Percentiles rank a stretch among this genome's conserved stretches.
These are phyloP conservation scores for Abrostola tripartita DNA, from an alignment of 2,888 invertebrate species.

Conservation along the genomic window DNA sequence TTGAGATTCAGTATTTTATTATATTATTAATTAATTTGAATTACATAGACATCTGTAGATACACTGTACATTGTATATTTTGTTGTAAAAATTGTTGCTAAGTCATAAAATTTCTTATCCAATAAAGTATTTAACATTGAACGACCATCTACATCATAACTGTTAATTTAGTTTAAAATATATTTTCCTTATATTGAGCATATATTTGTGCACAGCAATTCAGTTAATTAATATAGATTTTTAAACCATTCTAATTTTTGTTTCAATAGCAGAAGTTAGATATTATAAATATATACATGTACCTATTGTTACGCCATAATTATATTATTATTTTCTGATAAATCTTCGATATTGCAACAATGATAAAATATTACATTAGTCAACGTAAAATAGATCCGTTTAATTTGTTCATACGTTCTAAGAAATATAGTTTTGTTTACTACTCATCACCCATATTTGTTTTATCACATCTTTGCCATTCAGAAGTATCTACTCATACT, in stretches of 20 bases:
- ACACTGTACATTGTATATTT: slow-evolving; percentile 55
- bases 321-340: slow-evolving; percentile 40
- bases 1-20: slow-evolving; percentile 59
- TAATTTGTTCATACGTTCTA: slow-evolving; percentile 40
- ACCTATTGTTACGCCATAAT: slow-evolving; percentile 1
- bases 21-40: slow-evolving; percentile 45
- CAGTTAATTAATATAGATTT: slow-evolving; percentile 31
- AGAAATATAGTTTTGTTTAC: slow-evolving; percentile 51
- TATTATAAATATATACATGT: slow-evolving; percentile 15
- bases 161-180: slow-evolving; percentile 47
- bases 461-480: slow-evolving; percentile 67
- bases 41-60: slow-evolving; percentile 50
- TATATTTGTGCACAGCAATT: slow-evolving; percentile 65
- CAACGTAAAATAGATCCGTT: slow-evolving; percentile 54
- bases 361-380: slow-evolving; percentile 54
- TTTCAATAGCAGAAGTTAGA: slow-evolving; percentile 29
- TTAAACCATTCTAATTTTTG: slow-evolving; percentile 32
- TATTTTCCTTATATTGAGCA: slow-evolving; percentile 63
- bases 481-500: slow-evolving; percentile 55
- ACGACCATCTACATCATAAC: slow-evolving; percentile 40
- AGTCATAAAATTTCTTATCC: slow-evolving; percentile 50
- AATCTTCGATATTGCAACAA: slow-evolving; percentile 53
- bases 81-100: slow-evolving; percentile 53
- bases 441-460: slow-evolving; percentile 61
- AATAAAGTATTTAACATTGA: slow-evolving; percentile 52